Evolutionary conservation across 2,888 invertebrate species (phyloP), one percentile per base, ranked within the genome.

Genomic region (Dyspetes luteomarginatus): DNA sequence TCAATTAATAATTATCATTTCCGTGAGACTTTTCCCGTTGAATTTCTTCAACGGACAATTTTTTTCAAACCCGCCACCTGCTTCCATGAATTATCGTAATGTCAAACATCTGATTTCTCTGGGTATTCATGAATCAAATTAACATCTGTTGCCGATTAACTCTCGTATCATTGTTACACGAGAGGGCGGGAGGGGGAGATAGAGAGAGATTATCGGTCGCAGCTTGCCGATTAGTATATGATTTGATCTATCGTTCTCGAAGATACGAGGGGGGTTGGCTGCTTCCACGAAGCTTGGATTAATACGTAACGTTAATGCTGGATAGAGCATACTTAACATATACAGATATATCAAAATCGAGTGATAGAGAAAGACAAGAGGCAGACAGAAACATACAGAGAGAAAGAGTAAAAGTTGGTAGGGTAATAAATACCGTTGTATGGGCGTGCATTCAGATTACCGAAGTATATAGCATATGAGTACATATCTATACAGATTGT

Each of bases 391-490:
- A 65, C 15, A 65, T 60, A 45, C 26, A 22, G 43, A 15, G 4
- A 55, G 36, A 55, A 50, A 65, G 52, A 73, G 58, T 77, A 74
- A 81, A 81, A 85, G 79, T 84, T 85, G 55, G 78, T 78, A 67
- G 79, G 77, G 82, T 83, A 83, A 86, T 86, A 85, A 86, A 86
- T 86, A 85, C 78, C 77, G 73, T 80, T 82, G 79, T 71, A 83
- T 81, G 84, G 84, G 83, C 84, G 83, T 83, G 71, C 81, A 78
- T 76, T 72, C 22, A 80, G 78, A 82, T 83, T 81, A 81, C 77
- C 60, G 68, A 60, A 73, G 55, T 65, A 12, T 36, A 45, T 5
- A 43, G n/a, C n/a, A n/a, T n/a, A n/a, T n/a, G n/a, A n/a, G n/a
- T 2, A 45, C 36, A 30, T 48, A 52, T 36, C 24, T 62, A 67